Percentiles rank a stretch among this genome's conserved stretches.
Evolutionary conservation across 2,888 invertebrate species (phyloP).

Genomic region (Willowsia nigromaculata): DNA sequence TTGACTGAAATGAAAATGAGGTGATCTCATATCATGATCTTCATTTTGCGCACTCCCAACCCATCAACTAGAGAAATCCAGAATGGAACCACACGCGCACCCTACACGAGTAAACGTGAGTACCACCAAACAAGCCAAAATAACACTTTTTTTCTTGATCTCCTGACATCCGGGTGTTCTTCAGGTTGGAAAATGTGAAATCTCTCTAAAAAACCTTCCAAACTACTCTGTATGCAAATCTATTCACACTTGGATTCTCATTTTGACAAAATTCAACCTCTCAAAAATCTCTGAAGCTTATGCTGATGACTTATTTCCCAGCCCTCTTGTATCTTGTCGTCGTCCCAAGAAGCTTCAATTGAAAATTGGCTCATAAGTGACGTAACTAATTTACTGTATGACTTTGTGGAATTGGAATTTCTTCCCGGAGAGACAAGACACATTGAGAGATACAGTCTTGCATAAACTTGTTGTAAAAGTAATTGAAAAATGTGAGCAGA

Average conservation of each 20-base stretch:
- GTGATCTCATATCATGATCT: background rate
- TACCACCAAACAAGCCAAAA: background rate
- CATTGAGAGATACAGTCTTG: too few relatives aligned
- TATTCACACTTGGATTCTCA: too few relatives aligned
- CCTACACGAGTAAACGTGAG: background rate
- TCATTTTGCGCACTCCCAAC: background rate
- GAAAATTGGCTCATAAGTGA: constrained; percentile 13
- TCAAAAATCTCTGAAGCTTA: background rate
- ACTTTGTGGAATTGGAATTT: background rate
- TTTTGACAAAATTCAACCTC: background rate
- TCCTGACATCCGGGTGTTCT: background rate
- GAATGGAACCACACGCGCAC: background rate
- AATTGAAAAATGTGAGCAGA: background rate
- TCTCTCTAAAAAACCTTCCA: background rate
- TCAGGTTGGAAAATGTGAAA: background rate
- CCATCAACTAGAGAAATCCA: background rate
- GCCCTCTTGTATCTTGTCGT: background rate
- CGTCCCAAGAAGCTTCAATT: background rate
- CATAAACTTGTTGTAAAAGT: background rate
- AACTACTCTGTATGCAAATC: too few relatives aligned
- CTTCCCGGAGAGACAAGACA: background rate
- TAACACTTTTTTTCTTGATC: background rate
- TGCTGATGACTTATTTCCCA: background rate
- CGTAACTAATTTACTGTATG: background rate
- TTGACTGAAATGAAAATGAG: constrained; percentile 21